A percentile compares a stretch with the other conserved stretches of the same genome.
Evolutionary conservation across 2,888 invertebrate species (phyloP).

Genomic region (Temnothorax rugatulus): DNA sequence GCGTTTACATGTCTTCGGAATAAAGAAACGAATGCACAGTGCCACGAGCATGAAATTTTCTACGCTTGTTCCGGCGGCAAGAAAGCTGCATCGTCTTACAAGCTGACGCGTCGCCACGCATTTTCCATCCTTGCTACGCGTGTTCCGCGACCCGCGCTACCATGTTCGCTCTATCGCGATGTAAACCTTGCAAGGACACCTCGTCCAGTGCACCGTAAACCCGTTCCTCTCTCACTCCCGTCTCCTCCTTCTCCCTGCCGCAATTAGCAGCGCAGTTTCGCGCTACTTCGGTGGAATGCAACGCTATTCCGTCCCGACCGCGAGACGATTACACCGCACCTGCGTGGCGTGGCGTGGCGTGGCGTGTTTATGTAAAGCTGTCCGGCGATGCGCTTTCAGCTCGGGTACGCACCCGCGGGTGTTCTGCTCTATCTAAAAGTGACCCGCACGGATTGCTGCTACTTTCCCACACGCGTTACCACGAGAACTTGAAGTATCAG

Average conservation of each 20-base stretch:
- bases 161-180: slow-evolving; percentile 51
- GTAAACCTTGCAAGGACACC: slow-evolving; percentile 74
- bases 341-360: background rate
- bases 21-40: background rate
- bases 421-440: slow-evolving; percentile 23
- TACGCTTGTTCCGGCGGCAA: background rate
- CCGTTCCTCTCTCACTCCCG: slow-evolving; percentile 59
- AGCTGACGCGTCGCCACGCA: slow-evolving; percentile 20
- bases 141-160: slow-evolving; percentile 31
- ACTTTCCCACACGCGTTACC: slow-evolving; percentile 14
- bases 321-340: slow-evolving; percentile 49
- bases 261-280: slow-evolving; percentile 62
- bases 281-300: slow-evolving; percentile 54
- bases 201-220: slow-evolving; percentile 60
- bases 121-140: slow-evolving; percentile 28
- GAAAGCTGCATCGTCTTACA: background rate
- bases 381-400: background rate
- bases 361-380: slow-evolving; percentile 16
- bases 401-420: slow-evolving; percentile 11
- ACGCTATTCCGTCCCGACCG: slow-evolving; percentile 48
- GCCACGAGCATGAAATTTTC: slow-evolving; percentile 7
- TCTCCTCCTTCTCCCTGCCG: slow-evolving; percentile 7
- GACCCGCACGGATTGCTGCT: background rate
- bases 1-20: background rate
- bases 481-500: background rate